These are phyloP conservation scores for Yoshiicerus persimilis DNA, from an alignment of 1,140 invertebrate genomes.

Conservation along the genomic window DNA sequence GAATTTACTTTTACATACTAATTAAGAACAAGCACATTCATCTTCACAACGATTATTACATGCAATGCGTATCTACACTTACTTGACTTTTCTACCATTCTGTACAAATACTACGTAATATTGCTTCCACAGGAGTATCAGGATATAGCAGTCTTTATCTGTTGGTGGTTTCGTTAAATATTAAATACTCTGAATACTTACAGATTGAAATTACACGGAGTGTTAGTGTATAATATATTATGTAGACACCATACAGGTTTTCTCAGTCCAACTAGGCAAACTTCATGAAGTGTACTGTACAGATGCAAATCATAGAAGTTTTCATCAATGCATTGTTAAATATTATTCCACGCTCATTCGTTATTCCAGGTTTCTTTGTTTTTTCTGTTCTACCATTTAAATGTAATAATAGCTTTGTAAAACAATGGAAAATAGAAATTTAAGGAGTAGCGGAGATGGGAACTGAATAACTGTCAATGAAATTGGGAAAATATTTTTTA, in stretches of 20 bases:
- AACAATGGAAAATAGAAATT: background rate
- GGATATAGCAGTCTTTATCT: too few species aligned
- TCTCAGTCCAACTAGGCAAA: background rate
- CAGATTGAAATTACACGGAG: background rate
- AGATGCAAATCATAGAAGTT: background rate
- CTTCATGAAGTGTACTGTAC: too few species aligned
- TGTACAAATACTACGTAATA: too few species aligned
- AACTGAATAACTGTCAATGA: background rate
- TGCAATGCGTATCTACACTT: background rate
- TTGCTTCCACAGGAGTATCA: too few species aligned
- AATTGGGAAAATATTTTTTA: background rate
- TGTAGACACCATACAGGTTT: background rate
- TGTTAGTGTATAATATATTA: background rate
- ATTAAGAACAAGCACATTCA: background rate
- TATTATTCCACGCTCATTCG: background rate
- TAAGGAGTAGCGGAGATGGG: background rate
- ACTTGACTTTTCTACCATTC: too few species aligned
- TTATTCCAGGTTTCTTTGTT: too few species aligned
- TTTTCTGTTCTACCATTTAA: background rate
- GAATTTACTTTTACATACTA: conserved; percentile 21
- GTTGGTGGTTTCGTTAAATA: too few species aligned
- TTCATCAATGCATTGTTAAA: background rate
- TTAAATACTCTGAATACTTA: background rate
- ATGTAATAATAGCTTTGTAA: background rate
- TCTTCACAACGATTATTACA: background rate